Conservation (phyloP, 2,113 vertebrate species). For the Coptodon rendalli region DNA sequence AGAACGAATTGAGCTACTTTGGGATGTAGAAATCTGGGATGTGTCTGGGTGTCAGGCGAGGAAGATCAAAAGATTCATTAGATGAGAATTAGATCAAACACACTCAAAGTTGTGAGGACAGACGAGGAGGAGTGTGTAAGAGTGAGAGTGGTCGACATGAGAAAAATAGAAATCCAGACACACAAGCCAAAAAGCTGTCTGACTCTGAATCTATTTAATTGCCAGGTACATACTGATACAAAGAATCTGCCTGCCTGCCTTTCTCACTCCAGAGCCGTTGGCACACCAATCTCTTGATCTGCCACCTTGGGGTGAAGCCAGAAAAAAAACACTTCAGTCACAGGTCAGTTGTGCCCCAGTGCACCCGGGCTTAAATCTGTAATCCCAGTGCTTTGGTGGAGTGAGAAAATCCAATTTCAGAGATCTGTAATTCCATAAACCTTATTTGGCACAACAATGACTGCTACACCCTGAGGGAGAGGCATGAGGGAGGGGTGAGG, state of each 20-base stretch:
- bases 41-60: constrained; percentile 33
- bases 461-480: constrained; percentile 39
- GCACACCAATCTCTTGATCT: background rate
- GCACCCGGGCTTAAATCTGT: constrained; percentile 32
- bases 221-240: background rate
- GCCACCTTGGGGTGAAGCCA: constrained; percentile 6
- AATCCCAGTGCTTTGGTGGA: constrained; percentile 57
- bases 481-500: background rate
- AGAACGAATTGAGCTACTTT: constrained; percentile 37
- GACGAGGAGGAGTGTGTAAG: constrained; percentile 10
- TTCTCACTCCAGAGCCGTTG: background rate
- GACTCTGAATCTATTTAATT: constrained; percentile 25
- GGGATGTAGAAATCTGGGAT: constrained; percentile 30
- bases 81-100: constrained; percentile 59
- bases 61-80: constrained; percentile 54
- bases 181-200: background rate
- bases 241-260: background rate
- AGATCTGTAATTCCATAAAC: constrained; percentile 70
- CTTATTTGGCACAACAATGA: constrained; percentile 65
- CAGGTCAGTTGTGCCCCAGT: constrained; percentile 43
- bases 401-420: constrained; percentile 71
- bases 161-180: constrained; percentile 3
- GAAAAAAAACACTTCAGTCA: constrained; percentile 32
- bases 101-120: constrained; percentile 34
- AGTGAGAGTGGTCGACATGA: constrained; percentile 9